phyloP scores from a whole-genome alignment of 2,888 invertebrate species.

The Drosophila mettleri region DNA sequence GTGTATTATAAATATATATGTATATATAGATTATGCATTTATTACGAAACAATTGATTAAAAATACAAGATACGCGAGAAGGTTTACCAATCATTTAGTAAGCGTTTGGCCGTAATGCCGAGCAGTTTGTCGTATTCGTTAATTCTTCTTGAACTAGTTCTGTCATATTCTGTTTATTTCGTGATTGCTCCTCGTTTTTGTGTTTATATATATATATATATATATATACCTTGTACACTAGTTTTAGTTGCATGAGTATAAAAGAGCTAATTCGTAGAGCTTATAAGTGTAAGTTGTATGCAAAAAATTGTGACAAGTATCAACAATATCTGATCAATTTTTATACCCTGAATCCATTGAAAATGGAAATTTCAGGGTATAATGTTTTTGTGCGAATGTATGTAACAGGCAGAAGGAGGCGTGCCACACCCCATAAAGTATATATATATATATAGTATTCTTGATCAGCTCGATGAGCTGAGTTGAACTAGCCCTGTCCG shows the following conservation, averaged over 20 bases:
- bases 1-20: not conserved
- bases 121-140: constrained; percentile 26
- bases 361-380: too few relatives aligned
- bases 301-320: too few relatives aligned
- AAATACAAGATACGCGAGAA: not conserved
- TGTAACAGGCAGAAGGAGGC: too few relatives aligned
- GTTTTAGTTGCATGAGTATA: not conserved
- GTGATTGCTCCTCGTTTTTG: not conserved
- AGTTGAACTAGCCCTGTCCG: too few relatives aligned
- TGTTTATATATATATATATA: not conserved
- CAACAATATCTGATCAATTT: too few relatives aligned
- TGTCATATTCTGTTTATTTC: not conserved
- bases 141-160: not conserved
- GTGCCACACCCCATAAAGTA: too few relatives aligned
- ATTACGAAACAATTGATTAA: constrained; percentile 32
- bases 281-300: too few relatives aligned
- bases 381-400: too few relatives aligned
- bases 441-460: too few relatives aligned
- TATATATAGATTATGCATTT: constrained; percentile 30
- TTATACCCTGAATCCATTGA: too few relatives aligned
- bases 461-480: too few relatives aligned
- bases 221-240: not conserved
- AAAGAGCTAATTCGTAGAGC: too few relatives aligned
- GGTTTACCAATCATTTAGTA: constrained; percentile 29
- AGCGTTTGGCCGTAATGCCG: constrained; percentile 16